Evolutionary conservation across 2,888 invertebrate species (phyloP).

Genomic region (Andrena hattorfiana): DNA sequence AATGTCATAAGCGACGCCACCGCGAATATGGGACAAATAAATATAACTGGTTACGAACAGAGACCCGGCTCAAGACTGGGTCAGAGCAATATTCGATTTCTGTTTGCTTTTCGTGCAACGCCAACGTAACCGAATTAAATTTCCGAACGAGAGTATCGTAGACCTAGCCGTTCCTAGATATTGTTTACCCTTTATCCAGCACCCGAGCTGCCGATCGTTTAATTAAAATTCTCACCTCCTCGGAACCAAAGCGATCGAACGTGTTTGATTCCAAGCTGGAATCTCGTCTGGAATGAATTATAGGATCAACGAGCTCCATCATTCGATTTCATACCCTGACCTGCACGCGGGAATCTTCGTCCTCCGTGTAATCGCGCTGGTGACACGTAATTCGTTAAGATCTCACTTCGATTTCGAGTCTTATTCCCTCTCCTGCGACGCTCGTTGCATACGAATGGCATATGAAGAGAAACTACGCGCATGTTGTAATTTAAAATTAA

Average conservation of each 20-base stretch:
- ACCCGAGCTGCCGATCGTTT: constrained; percentile 29
- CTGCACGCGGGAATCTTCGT: neutral
- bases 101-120: constrained; percentile 19
- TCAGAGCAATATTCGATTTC: constrained; percentile 28
- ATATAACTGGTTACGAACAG: neutral
- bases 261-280: constrained; percentile 24
- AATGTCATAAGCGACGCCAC: constrained; percentile 4
- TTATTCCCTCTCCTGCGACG: neutral
- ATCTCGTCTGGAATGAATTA: constrained; percentile 28
- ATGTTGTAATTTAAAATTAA: neutral
- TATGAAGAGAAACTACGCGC: neutral
- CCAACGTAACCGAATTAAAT: constrained; percentile 40
- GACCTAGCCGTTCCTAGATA: constrained; percentile 14
- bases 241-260: constrained; percentile 31
- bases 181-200: constrained; percentile 38
- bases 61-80: neutral
- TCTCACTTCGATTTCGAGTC: constrained; percentile 1
- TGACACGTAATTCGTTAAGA: constrained; percentile 36
- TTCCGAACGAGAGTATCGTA: constrained; percentile 4
- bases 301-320: neutral
- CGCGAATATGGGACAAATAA: constrained; percentile 29
- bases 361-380: constrained; percentile 2
- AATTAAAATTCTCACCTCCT: constrained; percentile 65
- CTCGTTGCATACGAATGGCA: neutral
- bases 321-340: constrained; percentile 32